These are phyloP conservation scores for Drosophila barbarae DNA, from an alignment of 2,888 invertebrate genomes.

Conservation along the genomic window DNA sequence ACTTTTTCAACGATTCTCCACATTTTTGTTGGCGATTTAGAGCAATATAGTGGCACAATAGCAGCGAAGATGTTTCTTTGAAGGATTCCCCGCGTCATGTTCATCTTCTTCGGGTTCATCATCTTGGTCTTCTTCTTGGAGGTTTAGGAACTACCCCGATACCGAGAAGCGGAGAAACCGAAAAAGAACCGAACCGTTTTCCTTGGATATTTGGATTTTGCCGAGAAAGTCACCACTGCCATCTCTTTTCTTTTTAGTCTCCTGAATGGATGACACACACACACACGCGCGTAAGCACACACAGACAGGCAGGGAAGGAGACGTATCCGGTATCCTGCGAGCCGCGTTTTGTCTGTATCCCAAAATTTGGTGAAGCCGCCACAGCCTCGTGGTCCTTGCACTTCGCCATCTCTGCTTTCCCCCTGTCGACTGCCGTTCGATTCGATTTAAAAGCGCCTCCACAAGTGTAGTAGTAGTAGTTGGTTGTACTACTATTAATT, in stretches of 20 bases:
- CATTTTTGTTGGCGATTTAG: neutral
- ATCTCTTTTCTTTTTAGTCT: slow-evolving; percentile 34
- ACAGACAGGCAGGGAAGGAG: slow-evolving; percentile 17
- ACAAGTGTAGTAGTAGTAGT: slow-evolving; percentile 40
- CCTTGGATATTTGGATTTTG: slow-evolving; percentile 28
- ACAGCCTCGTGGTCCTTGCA: slow-evolving; percentile 45
- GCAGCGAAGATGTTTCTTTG: slow-evolving; percentile 13
- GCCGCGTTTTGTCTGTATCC: slow-evolving; percentile 55
- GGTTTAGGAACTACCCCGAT: slow-evolving; percentile 29
- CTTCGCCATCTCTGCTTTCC: slow-evolving; percentile 5
- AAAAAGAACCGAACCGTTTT: slow-evolving; percentile 34
- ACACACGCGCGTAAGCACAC: slow-evolving; percentile 14
- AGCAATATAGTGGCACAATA: neutral
- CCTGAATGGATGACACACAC: slow-evolving; percentile 33
- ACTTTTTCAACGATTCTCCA: slow-evolving; percentile 6
- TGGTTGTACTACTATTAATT: slow-evolving; percentile 24
- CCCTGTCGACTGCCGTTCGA: neutral
- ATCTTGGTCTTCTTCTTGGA: slow-evolving; percentile 3
- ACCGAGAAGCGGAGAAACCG: slow-evolving; percentile 24
- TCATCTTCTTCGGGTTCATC: slow-evolving; percentile 7
- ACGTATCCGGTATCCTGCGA: slow-evolving; percentile 46
- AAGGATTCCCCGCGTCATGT: slow-evolving; percentile 1
- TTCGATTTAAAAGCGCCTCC: slow-evolving; percentile 22
- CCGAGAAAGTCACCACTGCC: slow-evolving; percentile 51
- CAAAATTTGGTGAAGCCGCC: slow-evolving; percentile 42